Conservation (phyloP, 2,113 vertebrate genomes). For the Neoarius graeffei region DNA sequence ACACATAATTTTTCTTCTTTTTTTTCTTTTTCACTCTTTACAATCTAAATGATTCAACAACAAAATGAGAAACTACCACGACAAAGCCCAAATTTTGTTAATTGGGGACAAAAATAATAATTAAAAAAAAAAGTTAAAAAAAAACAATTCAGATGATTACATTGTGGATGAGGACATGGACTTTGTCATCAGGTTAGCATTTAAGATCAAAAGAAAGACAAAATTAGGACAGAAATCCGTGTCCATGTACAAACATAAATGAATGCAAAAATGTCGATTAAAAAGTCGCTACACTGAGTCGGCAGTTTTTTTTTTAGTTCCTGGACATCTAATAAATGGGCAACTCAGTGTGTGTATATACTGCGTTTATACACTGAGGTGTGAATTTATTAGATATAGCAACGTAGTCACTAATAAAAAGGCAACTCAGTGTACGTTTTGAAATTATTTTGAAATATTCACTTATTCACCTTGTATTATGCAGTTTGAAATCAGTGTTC, state of each 20-base stretch:
- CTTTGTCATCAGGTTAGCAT: constrained; percentile 65
- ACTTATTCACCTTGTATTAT: constrained; percentile 58
- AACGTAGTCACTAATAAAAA: neutral
- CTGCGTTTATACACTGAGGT: constrained; percentile 22
- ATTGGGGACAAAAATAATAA: constrained; percentile 54
- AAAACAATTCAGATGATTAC: constrained; percentile 64
- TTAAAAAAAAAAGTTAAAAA: constrained; percentile 26
- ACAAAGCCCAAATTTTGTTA: constrained; percentile 75
- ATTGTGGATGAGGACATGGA: constrained; percentile 70
- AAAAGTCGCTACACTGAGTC: constrained; percentile 10
- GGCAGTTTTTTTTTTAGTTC: constrained; percentile 12
- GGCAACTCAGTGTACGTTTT: constrained; percentile 42
- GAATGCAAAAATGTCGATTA: constrained; percentile 40
- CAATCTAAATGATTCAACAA: constrained; percentile 83
- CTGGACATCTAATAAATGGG: neutral
- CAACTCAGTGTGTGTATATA: constrained; percentile 31
- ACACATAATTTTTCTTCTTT: constrained; percentile 66
- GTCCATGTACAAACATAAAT: constrained; percentile 55
- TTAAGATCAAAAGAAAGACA: constrained; percentile 59
- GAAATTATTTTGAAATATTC: constrained; percentile 58
- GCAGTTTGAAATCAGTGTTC: constrained; percentile 57
- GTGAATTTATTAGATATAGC: constrained; percentile 14
- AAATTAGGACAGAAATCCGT: constrained; percentile 52
- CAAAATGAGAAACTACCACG: constrained; percentile 83
- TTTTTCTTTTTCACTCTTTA: constrained; percentile 73